Evolutionary conservation across 1,140 invertebrate genomes (phyloP), one percentile per base, ranked within the genome.

Genomic region (Delia radicum): DNA sequence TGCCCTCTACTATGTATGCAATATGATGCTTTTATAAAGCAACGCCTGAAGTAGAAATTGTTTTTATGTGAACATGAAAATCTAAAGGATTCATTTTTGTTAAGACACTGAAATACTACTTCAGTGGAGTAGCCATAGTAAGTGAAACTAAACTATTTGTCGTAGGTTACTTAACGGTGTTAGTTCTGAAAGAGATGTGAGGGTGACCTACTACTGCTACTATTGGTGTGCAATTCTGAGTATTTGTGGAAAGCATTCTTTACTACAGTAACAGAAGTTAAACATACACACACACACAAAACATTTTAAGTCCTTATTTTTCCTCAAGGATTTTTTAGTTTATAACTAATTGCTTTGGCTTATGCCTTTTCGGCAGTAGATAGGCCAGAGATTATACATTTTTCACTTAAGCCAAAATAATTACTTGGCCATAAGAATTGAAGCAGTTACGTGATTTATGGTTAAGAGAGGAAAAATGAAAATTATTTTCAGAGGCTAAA

Each of bases 311-410:
- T 31, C 28, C 29, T 67, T 67, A 67, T 13, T 67, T 67, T 67
- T 67, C 63, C 63, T 28, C 63, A 67, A 67, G 63, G 63, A 67
- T 67, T n/a, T 29, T 29, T 29, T 29, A 4, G 27, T 67, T 67
- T 31, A 29, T 31, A 67, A 67, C 63, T 67, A 67, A 67, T 67
- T 67, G 63, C 27, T 67, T 67, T 67, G 63, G 63, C 63, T 67
- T 67, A 31, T 31, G 63, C 28, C 63, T 67, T 67, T 67, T 67
- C 63, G 63, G 15, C 28, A 67, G 27, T 67, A 15, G 27, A n/a
- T 67, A 67, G 63, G 63, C 27, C 28, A 67, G 63, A 67, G 28
- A 29, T 67, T 67, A 67, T 29, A 31, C 10, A 12, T 42, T 42
- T 42, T 42, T 13, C 15, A 42, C 10, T 37, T 37, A 37, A 55